Conservation (phyloP, 2,888 invertebrate genomes). For the Sminthurides aquaticus region DNA sequence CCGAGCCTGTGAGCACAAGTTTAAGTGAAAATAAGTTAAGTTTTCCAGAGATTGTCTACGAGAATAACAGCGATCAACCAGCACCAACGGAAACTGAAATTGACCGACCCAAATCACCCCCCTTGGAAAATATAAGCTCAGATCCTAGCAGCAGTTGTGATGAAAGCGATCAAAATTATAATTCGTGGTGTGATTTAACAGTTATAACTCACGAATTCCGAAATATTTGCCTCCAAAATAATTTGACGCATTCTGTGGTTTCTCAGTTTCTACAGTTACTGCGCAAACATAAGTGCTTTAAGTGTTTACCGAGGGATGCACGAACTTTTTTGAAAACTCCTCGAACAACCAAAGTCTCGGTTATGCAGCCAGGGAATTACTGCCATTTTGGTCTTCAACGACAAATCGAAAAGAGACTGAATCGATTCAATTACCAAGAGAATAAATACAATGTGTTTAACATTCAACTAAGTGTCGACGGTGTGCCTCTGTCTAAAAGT, state of each 20-base stretch:
- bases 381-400: constrained; percentile 18
- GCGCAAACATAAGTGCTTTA: background rate
- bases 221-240: constrained; percentile 6
- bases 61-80: too few relatives aligned
- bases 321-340: constrained; percentile 21
- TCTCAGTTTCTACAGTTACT: constrained; percentile 4
- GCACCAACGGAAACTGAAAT: too few relatives aligned
- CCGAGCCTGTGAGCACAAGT: too few relatives aligned
- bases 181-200: too few relatives aligned
- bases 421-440: background rate
- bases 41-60: too few relatives aligned
- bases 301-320: constrained; percentile 2
- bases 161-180: too few relatives aligned
- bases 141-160: too few relatives aligned
- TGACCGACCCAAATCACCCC: too few relatives aligned
- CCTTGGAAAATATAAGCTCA: too few relatives aligned
- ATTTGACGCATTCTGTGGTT: background rate
- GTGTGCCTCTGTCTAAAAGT: constrained; percentile 11
- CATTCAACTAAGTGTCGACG: constrained; percentile 21
- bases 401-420: background rate
- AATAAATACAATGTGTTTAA: background rate
- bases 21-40: too few relatives aligned
- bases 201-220: too few relatives aligned
- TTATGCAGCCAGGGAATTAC: constrained; percentile 2
- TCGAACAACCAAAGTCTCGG: background rate